phyloP scores from a whole-genome alignment of 1,140 invertebrate genomes.

The Pristionchus pacificus region DNA sequence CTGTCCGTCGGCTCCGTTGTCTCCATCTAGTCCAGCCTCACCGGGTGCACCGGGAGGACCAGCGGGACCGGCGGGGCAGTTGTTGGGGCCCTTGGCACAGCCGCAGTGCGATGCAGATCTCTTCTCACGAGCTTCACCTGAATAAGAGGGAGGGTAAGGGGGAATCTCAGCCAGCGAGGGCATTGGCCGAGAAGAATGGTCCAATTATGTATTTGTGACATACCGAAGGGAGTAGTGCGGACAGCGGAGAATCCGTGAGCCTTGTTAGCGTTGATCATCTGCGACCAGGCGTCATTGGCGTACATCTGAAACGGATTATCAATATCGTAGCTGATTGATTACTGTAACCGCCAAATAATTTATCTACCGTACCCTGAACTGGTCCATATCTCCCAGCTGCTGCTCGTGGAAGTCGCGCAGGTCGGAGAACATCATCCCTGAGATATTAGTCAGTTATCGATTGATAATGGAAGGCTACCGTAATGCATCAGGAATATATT shows the following conservation, averaged over 20 bases:
- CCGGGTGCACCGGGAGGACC: conserved; percentile 25
- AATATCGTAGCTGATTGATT: too few species aligned
- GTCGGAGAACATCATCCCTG: too few species aligned
- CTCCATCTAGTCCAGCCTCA: conserved; percentile 27
- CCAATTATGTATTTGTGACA: not conserved
- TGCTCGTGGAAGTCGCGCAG: too few species aligned
- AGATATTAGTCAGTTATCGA: too few species aligned
- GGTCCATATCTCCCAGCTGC: too few species aligned
- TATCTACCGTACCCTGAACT: too few species aligned
- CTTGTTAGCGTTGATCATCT: conserved; percentile 19
- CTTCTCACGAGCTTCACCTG: conserved; percentile 40
- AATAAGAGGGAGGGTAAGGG: too few species aligned
- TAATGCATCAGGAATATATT: too few species aligned
- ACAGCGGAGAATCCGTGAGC: not conserved
- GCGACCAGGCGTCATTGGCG: conserved; percentile 34
- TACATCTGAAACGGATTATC: conserved; percentile 13
- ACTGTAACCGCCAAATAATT: too few species aligned
- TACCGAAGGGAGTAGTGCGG: not conserved
- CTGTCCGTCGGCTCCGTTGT: conserved; percentile 15
- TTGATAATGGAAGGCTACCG: too few species aligned
- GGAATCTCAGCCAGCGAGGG: too few species aligned
- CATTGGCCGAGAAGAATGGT: conserved; percentile 12
- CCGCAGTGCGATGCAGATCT: conserved; percentile 19
- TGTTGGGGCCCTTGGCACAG: conserved; percentile 19
- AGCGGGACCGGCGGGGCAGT: conserved; percentile 33